These are phyloP conservation scores for Psittacara wagleri DNA, from an alignment of 2,113 vertebrate genomes.

Conservation along the genomic window DNA sequence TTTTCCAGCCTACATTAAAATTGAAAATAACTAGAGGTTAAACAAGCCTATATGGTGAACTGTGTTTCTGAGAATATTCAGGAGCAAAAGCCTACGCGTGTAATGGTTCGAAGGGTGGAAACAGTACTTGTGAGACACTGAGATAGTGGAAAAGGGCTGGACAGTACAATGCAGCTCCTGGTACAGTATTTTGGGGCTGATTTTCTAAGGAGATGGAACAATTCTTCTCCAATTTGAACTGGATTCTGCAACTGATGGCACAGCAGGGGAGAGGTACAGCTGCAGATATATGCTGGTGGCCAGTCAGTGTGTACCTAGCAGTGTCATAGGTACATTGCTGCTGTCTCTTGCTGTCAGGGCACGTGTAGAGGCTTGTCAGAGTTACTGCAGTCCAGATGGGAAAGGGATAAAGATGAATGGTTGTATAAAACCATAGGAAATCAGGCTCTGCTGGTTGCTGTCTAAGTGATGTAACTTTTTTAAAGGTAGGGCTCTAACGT, in stretches of 20 bases:
- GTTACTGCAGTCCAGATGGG: background rate
- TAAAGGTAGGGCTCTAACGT: background rate
- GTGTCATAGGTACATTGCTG: fast-evolving
- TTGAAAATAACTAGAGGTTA: background rate
- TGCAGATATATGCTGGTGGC: background rate
- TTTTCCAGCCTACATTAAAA: background rate
- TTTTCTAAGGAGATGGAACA: background rate
- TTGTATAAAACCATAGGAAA: background rate
- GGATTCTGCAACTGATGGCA: background rate
- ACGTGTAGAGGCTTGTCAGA: background rate
- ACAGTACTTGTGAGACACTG: background rate
- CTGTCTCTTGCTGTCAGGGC: background rate
- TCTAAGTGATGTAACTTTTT: background rate
- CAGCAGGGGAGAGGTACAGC: background rate
- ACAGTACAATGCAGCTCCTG: background rate
- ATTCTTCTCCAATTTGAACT: background rate
- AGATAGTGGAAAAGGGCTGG: background rate
- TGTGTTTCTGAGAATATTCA: background rate
- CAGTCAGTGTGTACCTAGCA: background rate
- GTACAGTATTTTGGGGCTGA: background rate
- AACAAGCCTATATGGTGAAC: background rate
- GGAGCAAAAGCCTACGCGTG: background rate
- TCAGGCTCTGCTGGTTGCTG: background rate
- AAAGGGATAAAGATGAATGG: background rate
- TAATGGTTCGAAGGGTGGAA: background rate